A percentile compares a stretch with the other conserved stretches of the same genome.
Conservation (phyloP, 2,797 vertebrate species). For the Hypotaenidia philippensis region DNA sequence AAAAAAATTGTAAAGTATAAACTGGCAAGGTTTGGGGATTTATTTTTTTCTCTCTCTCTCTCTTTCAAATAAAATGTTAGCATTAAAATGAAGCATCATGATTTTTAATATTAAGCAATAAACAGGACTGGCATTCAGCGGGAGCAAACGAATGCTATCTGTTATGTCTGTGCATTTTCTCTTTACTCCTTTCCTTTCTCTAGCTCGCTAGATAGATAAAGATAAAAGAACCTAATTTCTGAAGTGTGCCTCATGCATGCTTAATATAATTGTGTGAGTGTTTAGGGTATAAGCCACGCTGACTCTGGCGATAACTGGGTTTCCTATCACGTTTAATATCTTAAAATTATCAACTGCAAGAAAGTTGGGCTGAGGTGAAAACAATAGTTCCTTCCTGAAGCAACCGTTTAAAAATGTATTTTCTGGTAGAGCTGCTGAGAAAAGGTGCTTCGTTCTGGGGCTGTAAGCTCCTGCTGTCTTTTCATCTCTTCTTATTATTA, state of each 20-base stretch:
- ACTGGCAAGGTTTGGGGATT: constrained; percentile 58
- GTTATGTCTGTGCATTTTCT: constrained; percentile 39
- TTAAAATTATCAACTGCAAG: constrained; percentile 14
- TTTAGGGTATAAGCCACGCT: constrained; percentile 32
- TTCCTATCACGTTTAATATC: constrained; percentile 36
- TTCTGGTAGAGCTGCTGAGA: neutral
- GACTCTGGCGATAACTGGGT: constrained; percentile 23
- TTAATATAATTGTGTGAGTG: neutral
- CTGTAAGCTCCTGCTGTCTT: neutral
- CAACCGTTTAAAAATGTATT: constrained; percentile 29
- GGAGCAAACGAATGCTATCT: constrained; percentile 38
- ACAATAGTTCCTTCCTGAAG: constrained; percentile 29
- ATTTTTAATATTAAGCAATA: constrained; percentile 66
- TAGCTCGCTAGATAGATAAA: constrained; percentile 57
- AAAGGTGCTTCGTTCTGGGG: neutral
- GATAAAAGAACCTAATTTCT: constrained; percentile 58
- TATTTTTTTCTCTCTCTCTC: constrained; percentile 10
- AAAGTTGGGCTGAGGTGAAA: constrained; percentile 53
- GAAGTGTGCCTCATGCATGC: constrained; percentile 27
- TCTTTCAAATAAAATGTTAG: constrained; percentile 81
- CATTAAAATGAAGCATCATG: constrained; percentile 61
- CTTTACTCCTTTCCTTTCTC: constrained; percentile 6
- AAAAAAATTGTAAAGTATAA: constrained; percentile 67
- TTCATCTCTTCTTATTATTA: constrained; percentile 27
- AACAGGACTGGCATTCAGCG: constrained; percentile 29